These are phyloP conservation scores for Formica aserva DNA, from an alignment of 2,888 invertebrate genomes.

Conservation along the genomic window DNA sequence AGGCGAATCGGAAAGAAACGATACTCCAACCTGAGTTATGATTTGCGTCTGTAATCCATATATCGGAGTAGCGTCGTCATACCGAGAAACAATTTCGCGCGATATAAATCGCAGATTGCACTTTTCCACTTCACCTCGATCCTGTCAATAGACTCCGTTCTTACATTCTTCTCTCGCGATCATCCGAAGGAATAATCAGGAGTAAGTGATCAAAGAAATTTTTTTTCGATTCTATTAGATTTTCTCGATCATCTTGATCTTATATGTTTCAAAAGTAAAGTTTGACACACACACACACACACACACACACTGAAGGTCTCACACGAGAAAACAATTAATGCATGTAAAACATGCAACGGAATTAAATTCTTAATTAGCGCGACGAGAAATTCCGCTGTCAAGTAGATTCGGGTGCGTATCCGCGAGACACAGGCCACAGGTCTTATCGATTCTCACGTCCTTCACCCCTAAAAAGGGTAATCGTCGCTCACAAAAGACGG, in stretches of 20 bases:
- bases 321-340: background rate
- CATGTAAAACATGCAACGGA: background rate
- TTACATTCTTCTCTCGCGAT: slow-evolving; percentile 3
- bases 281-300: background rate
- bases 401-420: background rate
- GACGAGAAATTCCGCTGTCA: background rate
- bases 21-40: slow-evolving; percentile 1
- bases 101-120: slow-evolving; percentile 16
- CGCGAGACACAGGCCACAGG: background rate
- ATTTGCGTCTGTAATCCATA: background rate
- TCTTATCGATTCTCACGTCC: background rate
- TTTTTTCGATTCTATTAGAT: background rate
- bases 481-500: slow-evolving; percentile 26
- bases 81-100: slow-evolving; percentile 9
- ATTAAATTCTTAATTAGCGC: background rate
- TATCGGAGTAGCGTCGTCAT: background rate
- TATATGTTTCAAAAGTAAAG: background rate
- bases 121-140: slow-evolving; percentile 50
- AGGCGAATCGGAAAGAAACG: slow-evolving; percentile 6
- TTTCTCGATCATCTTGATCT: background rate
- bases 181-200: background rate
- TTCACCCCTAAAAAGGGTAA: background rate
- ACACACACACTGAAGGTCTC: background rate
- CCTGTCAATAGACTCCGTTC: slow-evolving; percentile 26
- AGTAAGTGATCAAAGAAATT: slow-evolving; percentile 2